Percentiles rank a stretch among this genome's conserved stretches.
Conservation (phyloP, 2,797 vertebrate genomes). For the Echiichthys vipera region DNA sequence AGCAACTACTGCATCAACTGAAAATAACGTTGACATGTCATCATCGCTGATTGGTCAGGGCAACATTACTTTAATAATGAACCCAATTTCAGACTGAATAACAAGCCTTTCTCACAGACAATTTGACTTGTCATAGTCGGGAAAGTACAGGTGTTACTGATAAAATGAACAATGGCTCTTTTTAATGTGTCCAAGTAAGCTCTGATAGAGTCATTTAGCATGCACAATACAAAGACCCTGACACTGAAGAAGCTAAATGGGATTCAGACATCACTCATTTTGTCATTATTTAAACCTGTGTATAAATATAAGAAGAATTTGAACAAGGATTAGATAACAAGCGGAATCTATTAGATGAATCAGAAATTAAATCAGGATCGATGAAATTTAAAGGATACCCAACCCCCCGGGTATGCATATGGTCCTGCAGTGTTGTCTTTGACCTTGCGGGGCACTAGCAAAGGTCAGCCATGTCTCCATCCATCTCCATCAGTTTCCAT, state of each 20-base stretch:
- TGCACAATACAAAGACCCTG: not conserved
- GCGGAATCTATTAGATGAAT: slow-evolving; percentile 18
- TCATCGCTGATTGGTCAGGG: not conserved
- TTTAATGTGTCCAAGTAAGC: not conserved
- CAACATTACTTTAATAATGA: not conserved
- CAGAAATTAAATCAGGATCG: slow-evolving; percentile 8
- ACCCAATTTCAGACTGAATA: not conserved
- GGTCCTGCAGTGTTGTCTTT: slow-evolving; percentile 33
- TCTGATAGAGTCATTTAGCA: not conserved
- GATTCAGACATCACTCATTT: not conserved
- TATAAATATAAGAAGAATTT: not conserved
- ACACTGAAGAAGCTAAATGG: not conserved
- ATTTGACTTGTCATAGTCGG: not conserved
- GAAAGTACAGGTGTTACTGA: not conserved
- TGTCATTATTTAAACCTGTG: not conserved
- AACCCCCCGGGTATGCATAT: slow-evolving; percentile 28
- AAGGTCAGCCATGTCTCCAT: slow-evolving; percentile 58
- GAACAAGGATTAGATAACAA: slow-evolving; percentile 14
- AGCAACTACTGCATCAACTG: not conserved
- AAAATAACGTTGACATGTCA: not conserved
- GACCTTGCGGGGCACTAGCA: slow-evolving; percentile 60
- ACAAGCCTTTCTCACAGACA: not conserved
- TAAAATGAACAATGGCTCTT: not conserved
- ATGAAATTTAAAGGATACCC: slow-evolving; percentile 29
- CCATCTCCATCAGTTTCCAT: slow-evolving; percentile 58